Evolutionary conservation across 2,888 invertebrate genomes (phyloP).

Genomic region (Harpalus rubripes): DNA sequence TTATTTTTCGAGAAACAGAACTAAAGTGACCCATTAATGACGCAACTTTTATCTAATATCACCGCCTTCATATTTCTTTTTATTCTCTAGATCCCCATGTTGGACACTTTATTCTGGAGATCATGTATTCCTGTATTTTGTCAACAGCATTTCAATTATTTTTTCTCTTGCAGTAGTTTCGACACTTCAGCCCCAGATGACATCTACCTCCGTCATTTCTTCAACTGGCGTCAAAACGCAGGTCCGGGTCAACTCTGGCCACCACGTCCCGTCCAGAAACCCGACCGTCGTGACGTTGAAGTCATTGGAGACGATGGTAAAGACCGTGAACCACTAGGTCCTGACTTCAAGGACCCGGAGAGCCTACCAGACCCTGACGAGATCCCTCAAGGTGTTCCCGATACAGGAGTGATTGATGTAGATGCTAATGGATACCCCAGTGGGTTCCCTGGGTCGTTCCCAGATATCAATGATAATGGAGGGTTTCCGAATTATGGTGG

Average conservation of each 20-base stretch:
- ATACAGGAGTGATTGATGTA: slow-evolving; percentile 72
- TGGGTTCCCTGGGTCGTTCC: slow-evolving; percentile 68
- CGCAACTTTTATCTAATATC: too few species aligned
- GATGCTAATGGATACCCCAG: slow-evolving; percentile 70
- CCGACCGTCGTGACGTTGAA: slow-evolving; percentile 46
- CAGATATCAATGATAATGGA: slow-evolving; percentile 70
- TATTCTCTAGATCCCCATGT: too few species aligned
- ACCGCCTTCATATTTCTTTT: too few species aligned
- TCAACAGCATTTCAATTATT: not conserved
- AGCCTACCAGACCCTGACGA: slow-evolving; percentile 62
- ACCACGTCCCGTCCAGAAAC: slow-evolving; percentile 6
- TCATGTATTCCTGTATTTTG: not conserved
- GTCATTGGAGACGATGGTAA: slow-evolving; percentile 61
- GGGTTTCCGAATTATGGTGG: slow-evolving; percentile 66
- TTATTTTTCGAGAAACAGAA: too few species aligned
- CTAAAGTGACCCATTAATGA: too few species aligned
- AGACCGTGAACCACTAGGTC: slow-evolving; percentile 74
- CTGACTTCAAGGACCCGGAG: slow-evolving; percentile 73
- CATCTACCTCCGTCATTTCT: slow-evolving; percentile 51
- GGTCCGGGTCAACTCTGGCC: slow-evolving; percentile 64
- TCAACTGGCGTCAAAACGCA: slow-evolving; percentile 54
- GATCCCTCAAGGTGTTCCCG: slow-evolving; percentile 70
- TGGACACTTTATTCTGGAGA: too few species aligned
- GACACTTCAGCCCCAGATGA: slow-evolving; percentile 54
- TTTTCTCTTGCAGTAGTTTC: slow-evolving; percentile 29